Conservation (phyloP, 2,113 vertebrate genomes). For the Lontra canadensis region DNA sequence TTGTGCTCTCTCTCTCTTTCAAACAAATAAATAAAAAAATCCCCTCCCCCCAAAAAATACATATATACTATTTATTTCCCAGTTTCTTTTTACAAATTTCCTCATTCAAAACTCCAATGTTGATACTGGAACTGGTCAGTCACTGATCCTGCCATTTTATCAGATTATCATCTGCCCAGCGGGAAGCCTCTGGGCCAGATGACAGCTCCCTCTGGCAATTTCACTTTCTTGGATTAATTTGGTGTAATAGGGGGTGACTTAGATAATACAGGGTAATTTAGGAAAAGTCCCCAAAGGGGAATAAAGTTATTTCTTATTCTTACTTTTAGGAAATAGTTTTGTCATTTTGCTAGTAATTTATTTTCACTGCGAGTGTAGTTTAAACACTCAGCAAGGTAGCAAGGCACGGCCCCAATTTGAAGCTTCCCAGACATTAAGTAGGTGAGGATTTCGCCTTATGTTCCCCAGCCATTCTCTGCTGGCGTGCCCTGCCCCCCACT, state of each 20-base stretch:
- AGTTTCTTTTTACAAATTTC: constrained; percentile 44
- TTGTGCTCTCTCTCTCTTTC: too few relatives aligned
- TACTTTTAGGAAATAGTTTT: constrained; percentile 14
- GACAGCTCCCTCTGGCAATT: background rate
- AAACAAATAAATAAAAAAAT: too few relatives aligned
- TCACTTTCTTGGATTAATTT: background rate
- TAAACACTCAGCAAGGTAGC: background rate
- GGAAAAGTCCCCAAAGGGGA: constrained; percentile 36
- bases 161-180: background rate
- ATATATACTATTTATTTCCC: background rate
- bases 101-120: background rate
- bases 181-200: accelerated
- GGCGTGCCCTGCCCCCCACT: accelerated
- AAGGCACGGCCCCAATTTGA: background rate
- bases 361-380: background rate
- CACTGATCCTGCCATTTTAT: background rate
- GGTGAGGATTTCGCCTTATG: background rate
- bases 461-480: background rate
- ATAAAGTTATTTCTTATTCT: background rate
- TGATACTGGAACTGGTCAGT: background rate
- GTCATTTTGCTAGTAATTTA: background rate
- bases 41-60: too few relatives aligned
- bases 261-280: background rate
- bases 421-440: background rate
- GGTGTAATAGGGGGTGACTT: background rate